phyloP scores from a whole-genome alignment of 2,888 invertebrate species.

The Panopea generosa region DNA sequence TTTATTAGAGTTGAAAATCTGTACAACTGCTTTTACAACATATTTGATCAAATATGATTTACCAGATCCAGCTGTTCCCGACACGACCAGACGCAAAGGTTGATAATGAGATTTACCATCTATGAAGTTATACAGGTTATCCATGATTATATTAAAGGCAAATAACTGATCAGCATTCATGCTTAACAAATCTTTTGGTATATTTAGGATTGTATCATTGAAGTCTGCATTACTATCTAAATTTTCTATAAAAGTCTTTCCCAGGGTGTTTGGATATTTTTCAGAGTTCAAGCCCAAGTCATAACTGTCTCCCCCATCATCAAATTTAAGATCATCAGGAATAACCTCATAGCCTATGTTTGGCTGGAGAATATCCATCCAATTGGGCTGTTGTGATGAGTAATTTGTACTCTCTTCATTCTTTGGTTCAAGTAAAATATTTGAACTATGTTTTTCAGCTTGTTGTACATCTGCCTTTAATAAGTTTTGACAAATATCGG shows the following conservation, averaged over 20 bases:
- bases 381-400: slow-evolving; percentile 19
- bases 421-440: not conserved
- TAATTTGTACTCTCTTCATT: not conserved
- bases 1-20: slow-evolving; percentile 40
- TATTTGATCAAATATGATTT: slow-evolving; percentile 62
- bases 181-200: not conserved
- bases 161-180: slow-evolving; percentile 61
- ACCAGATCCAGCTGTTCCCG: slow-evolving; percentile 62
- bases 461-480: slow-evolving; percentile 56
- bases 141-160: slow-evolving; percentile 57
- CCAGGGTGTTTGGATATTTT: not conserved
- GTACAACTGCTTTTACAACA: slow-evolving; percentile 46
- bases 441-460: not conserved
- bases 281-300: not conserved
- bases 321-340: slow-evolving; percentile 1
- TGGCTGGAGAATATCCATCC: slow-evolving; percentile 20
- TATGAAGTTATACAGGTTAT: too few relatives aligned
- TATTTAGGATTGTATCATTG: too few relatives aligned
- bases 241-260: too few relatives aligned
- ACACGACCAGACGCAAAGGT: slow-evolving; percentile 49
- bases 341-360: slow-evolving; percentile 7
- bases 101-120: not conserved
- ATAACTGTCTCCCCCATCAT: slow-evolving; percentile 6
- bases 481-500: slow-evolving; percentile 44
- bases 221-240: too few relatives aligned